Evolutionary conservation across 2,113 vertebrate genomes (phyloP).

Genomic region (Natator depressus): DNA sequence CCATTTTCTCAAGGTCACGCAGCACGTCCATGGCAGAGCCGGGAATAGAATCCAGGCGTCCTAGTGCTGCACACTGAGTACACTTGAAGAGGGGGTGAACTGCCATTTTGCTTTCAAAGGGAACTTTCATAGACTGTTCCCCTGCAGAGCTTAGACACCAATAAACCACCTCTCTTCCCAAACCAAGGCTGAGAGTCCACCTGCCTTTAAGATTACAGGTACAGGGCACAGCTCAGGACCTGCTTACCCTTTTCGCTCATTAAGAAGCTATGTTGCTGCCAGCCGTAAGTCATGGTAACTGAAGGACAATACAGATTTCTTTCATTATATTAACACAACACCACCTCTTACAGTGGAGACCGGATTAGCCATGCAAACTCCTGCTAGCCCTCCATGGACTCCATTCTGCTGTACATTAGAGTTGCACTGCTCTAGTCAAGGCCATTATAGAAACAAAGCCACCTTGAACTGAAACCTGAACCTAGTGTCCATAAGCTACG

Average conservation of each 20-base stretch:
- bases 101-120: not conserved
- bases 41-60: not conserved
- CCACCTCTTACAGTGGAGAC: not conserved
- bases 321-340: not conserved
- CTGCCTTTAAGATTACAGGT: not conserved
- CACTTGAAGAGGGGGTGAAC: too few species aligned
- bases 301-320: not conserved
- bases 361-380: too few species aligned
- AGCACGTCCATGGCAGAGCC: not conserved
- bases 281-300: not conserved
- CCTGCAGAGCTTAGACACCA: not conserved
- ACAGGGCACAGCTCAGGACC: too few species aligned
- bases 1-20: not conserved
- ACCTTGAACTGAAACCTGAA: not conserved
- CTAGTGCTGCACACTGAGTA: not conserved
- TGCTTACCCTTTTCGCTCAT: not conserved
- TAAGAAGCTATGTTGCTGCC: not conserved
- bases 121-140: not conserved
- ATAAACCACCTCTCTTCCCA: not conserved
- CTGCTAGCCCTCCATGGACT: too few species aligned
- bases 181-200: not conserved
- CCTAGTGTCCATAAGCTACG: not conserved
- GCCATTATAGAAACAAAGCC: not conserved
- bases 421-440: too few species aligned
- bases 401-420: too few species aligned